These are phyloP conservation scores for Ylistrum balloti DNA, from an alignment of 1,140 invertebrate species.

Conservation along the genomic window DNA sequence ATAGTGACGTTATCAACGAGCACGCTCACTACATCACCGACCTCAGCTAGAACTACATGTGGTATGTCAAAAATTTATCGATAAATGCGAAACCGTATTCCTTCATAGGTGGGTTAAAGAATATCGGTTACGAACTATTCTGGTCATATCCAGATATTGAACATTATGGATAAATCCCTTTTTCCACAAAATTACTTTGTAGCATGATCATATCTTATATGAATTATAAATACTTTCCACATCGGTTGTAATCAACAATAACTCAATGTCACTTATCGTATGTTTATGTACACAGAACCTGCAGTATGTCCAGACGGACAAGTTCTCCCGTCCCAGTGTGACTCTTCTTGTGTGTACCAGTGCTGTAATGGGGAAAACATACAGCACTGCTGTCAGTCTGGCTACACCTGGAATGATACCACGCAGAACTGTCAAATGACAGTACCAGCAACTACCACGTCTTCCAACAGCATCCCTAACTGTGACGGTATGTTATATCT, in stretches of 20 bases:
- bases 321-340: background rate
- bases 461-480: background rate
- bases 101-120: too few relatives aligned
- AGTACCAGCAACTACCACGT: background rate
- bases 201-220: too few relatives aligned
- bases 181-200: too few relatives aligned
- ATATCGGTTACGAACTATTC: too few relatives aligned
- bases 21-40: background rate
- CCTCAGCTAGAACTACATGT: background rate
- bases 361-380: background rate
- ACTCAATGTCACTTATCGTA: too few relatives aligned
- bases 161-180: too few relatives aligned
- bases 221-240: too few relatives aligned
- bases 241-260: too few relatives aligned
- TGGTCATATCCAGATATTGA: too few relatives aligned
- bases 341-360: background rate
- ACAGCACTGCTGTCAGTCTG: constrained; percentile 6
- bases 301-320: background rate
- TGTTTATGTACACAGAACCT: background rate
- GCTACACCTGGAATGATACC: background rate
- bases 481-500: background rate
- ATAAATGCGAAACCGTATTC: too few relatives aligned
- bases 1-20: background rate
- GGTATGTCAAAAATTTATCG: background rate
- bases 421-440: background rate